phyloP scores from a whole-genome alignment of 1,140 invertebrate species.

The Metaphire vulgaris region DNA sequence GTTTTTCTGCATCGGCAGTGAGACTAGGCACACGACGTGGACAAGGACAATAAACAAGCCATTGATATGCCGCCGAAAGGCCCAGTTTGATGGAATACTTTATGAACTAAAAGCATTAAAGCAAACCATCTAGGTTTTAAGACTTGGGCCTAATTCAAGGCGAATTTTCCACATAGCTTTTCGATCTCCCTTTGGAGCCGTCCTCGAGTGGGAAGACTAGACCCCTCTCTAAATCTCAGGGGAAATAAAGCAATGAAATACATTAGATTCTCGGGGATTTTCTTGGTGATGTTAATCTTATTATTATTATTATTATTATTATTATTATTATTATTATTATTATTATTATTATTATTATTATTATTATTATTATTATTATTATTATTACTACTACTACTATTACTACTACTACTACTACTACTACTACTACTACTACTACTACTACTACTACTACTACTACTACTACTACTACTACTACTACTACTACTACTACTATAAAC shows the following conservation, averaged over 20 bases:
- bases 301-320: not conserved
- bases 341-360: slow-evolving; percentile 5
- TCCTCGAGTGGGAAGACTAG: not conserved
- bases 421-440: not conserved
- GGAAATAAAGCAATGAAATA: too few species aligned
- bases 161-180: not conserved
- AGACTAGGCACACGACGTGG: too few species aligned
- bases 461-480: slow-evolving; percentile 1
- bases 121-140: not conserved
- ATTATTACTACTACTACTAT: not conserved
- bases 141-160: not conserved
- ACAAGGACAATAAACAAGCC: too few species aligned
- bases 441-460: slow-evolving; percentile 1
- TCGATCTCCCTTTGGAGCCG: not conserved
- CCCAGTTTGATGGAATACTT: too few species aligned
- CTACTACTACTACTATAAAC: slow-evolving; percentile 8
- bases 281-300: not conserved
- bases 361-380: not conserved
- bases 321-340: slow-evolving; percentile 5
- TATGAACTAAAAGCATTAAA: not conserved
- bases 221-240: too few species aligned
- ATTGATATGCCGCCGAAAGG: too few species aligned
- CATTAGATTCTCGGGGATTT: too few species aligned
- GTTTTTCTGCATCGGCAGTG: too few species aligned
- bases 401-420: not conserved